A percentile compares a stretch with the other conserved stretches of the same genome.
Conservation (phyloP, 2,888 invertebrate species). For the Adelognathus sp. region DNA sequence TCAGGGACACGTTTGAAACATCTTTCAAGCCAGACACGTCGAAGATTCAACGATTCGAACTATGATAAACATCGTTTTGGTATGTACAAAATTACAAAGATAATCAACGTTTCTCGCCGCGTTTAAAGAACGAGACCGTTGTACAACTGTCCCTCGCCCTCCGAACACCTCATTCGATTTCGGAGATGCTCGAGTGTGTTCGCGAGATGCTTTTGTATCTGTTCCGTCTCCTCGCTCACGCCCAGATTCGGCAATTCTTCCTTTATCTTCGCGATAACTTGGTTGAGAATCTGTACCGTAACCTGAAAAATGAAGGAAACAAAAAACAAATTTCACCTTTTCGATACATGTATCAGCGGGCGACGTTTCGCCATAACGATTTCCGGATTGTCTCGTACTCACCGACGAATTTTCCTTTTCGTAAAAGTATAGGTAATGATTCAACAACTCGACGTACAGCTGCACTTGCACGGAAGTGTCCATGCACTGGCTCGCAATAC, state of each 20-base stretch:
- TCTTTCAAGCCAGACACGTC: too few relatives aligned
- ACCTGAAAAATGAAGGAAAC: slow-evolving; percentile 82
- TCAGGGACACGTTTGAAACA: not conserved
- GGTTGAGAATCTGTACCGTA: slow-evolving; percentile 85
- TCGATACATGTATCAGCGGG: not conserved
- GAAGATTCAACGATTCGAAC: not conserved
- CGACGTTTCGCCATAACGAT: not conserved
- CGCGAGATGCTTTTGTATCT: slow-evolving; percentile 97
- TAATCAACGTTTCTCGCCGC: slow-evolving; percentile 6
- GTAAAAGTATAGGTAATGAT: slow-evolving; percentile 95
- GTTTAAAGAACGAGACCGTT: slow-evolving; percentile 84
- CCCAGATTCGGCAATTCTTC: slow-evolving; percentile 97
- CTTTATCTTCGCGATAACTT: slow-evolving; percentile 94
- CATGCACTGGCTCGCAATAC: slow-evolving; percentile 98
- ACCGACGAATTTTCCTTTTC: slow-evolving; percentile 92
- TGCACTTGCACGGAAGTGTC: slow-evolving; percentile 98
- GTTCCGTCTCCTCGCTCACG: slow-evolving; percentile 97
- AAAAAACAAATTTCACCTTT: not conserved
- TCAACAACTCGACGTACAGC: slow-evolving; percentile 96
- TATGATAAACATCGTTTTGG: slow-evolving; percentile 34
- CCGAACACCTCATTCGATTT: slow-evolving; percentile 86
- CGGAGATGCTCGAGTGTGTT: slow-evolving; percentile 93
- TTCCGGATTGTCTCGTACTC: slow-evolving; percentile 73
- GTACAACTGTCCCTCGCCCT: slow-evolving; percentile 85
- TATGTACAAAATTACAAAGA: slow-evolving; percentile 73